Base-by-base conservation (phyloP, 2,113 vertebrate species). In the Corythoichthys intestinalis region DNA sequence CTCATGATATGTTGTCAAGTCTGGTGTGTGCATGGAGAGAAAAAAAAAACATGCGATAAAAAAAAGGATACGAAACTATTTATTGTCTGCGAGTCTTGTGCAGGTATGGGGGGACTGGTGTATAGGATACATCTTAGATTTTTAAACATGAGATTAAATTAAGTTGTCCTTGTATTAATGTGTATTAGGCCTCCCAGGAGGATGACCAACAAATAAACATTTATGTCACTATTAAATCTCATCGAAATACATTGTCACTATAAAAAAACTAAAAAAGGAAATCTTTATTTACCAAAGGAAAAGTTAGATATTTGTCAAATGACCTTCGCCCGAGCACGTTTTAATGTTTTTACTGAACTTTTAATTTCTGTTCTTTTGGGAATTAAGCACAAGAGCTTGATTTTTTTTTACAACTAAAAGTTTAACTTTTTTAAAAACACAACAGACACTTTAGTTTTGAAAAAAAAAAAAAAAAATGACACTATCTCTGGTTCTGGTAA, bases 321-420 rank as follows among this genome's bases (percentile, higher is more conserved):
- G 71, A 69, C 79, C 78, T 68, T 80, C 76, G 34, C 81, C 87
- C 91, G 90, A 90, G 93, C 93, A 95, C 93, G 71, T 84, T 85
- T 69, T 72, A 72, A 71, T 61, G 79, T 76, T 95, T 94, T 92
- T 93, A 92, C 88, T 70, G 54, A 79, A 86, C 90, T 92, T 93
- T 89, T 71, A 90, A 89, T 95, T 96, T 89, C 91, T 89, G 89
- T 96, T 94, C 90, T 91, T 94, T 94, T 91, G 78, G 91, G 87
- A 92, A 86, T 84, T 61, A 65, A 96, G 94, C 94, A 96, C 94
- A 96, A 96, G 65, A 83, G 94, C 94, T 96, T 95, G 93, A 90
- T 93, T 95, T 44, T 96, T 91, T 96, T 58, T 93, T 91, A 93
- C 92, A 65, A 89, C 91, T 89, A 93, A 92, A 90, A 92, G 90